Conservation (phyloP, 2,797 vertebrate species). For the Fratercula arctica region DNA sequence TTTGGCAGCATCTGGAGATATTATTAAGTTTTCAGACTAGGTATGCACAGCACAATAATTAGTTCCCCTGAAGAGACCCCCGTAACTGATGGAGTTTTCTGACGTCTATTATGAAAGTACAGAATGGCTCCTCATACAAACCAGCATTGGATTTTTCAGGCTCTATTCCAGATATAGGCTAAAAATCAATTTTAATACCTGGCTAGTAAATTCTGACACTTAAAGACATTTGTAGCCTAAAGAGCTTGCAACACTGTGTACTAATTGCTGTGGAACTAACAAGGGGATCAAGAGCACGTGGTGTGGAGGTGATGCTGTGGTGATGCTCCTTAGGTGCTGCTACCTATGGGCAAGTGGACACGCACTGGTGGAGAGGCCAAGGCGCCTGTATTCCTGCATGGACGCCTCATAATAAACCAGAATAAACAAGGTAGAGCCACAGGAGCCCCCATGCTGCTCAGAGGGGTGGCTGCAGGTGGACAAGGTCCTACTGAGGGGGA, state of each 20-base stretch:
- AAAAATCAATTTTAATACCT: not conserved
- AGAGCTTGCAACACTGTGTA: not conserved
- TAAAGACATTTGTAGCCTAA: not conserved
- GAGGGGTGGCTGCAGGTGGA: not conserved
- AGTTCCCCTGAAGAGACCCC: constrained; percentile 46
- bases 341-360: not conserved
- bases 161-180: not conserved
- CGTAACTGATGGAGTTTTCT: constrained; percentile 42
- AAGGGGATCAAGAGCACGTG: rapidly evolving
- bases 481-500: not conserved
- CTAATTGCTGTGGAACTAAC: not conserved
- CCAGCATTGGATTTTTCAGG: not conserved
- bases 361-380: not conserved
- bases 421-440: not conserved
- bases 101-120: not conserved
- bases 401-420: not conserved
- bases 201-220: not conserved
- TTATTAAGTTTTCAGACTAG: constrained; percentile 51
- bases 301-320: not conserved
- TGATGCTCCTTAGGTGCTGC: not conserved
- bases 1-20: constrained; percentile 28
- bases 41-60: constrained; percentile 25
- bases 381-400: not conserved
- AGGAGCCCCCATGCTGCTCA: rapidly evolving
- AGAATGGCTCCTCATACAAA: not conserved